Evolutionary conservation across 2,888 invertebrate species (phyloP).

Genomic region (Rhagium mordax): DNA sequence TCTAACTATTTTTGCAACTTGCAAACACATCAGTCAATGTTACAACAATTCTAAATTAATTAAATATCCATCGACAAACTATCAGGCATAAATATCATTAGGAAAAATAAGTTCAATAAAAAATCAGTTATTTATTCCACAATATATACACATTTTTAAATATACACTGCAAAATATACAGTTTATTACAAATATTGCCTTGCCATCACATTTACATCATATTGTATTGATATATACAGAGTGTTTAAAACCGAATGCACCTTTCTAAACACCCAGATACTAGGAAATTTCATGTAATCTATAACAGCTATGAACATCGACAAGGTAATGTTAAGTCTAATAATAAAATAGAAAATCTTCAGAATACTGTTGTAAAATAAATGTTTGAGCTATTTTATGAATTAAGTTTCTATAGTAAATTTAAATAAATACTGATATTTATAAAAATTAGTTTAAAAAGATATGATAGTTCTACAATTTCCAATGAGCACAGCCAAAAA

Average conservation of each 20-base stretch:
- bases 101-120: neutral
- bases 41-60: no score
- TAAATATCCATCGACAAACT: no score
- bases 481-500: neutral
- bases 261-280: neutral
- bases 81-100: neutral
- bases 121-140: conserved; percentile 23
- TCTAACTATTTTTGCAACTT: no score
- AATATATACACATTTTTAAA: conserved; percentile 23
- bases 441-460: neutral
- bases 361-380: no score
- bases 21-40: no score
- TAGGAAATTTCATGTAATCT: neutral
- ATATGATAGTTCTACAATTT: neutral
- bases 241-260: neutral
- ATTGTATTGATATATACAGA: neutral
- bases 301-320: neutral
- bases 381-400: no score
- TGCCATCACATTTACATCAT: conserved; percentile 1
- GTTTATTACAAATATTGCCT: neutral
- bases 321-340: neutral
- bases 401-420: no score
- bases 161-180: conserved; percentile 15
- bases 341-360: neutral
- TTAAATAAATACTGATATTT: neutral